Evolutionary conservation across 2,797 vertebrate genomes (phyloP).

Genomic region (Scarus forsteni): DNA sequence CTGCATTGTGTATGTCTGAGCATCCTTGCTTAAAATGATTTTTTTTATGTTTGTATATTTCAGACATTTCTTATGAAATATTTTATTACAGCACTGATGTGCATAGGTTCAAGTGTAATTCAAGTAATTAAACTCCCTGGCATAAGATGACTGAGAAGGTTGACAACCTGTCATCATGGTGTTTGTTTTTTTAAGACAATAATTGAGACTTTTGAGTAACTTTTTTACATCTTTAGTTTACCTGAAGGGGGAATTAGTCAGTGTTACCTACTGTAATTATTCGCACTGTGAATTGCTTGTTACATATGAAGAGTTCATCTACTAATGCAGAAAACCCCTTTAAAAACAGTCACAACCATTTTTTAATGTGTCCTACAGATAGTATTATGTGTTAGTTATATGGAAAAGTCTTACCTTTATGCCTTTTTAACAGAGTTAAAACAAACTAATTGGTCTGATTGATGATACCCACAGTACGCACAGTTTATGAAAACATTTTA

Average conservation of each 20-base stretch:
- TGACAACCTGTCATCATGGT: not conserved
- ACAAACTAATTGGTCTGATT: too few relatives aligned
- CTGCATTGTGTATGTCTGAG: slow-evolving; percentile 3
- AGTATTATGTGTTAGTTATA: too few relatives aligned
- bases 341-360: too few relatives aligned
- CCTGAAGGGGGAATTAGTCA: not conserved
- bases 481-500: too few relatives aligned
- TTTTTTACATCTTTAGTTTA: not conserved
- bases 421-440: too few relatives aligned
- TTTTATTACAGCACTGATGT: slow-evolving; percentile 33
- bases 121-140: slow-evolving; percentile 18
- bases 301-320: not conserved
- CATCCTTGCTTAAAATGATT: not conserved
- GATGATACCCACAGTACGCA: too few relatives aligned
- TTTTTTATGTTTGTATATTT: slow-evolving; percentile 42
- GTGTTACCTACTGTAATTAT: not conserved
- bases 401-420: too few relatives aligned
- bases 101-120: not conserved
- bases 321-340: too few relatives aligned
- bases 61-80: slow-evolving; percentile 12
- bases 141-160: not conserved
- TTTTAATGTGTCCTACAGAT: too few relatives aligned
- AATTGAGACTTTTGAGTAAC: not conserved
- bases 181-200: slow-evolving; percentile 1
- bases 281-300: slow-evolving; percentile 30